These are phyloP conservation scores for Aphaenogaster ashmeadi DNA, from an alignment of 1,140 invertebrate species.

Conservation along the genomic window DNA sequence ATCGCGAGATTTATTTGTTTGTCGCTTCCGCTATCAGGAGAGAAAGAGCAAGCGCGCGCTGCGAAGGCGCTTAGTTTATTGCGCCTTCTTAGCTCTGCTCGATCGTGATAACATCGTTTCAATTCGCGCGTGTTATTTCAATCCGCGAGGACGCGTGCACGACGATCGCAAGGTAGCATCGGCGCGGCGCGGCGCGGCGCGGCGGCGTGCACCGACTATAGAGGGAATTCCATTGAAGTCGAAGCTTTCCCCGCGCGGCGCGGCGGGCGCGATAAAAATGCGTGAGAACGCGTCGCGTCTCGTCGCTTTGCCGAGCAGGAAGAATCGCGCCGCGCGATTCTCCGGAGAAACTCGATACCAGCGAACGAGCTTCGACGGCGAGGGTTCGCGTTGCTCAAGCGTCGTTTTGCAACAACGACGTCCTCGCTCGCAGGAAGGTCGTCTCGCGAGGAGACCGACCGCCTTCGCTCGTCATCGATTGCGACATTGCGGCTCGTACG, in stretches of 20 bases:
- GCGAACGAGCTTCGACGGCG: background rate
- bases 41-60: background rate
- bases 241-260: constrained; percentile 65
- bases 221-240: constrained; percentile 70
- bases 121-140: constrained; percentile 34
- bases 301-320: constrained; percentile 47
- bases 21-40: background rate
- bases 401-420: constrained; percentile 30
- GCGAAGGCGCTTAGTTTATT: too few relatives aligned
- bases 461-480: constrained; percentile 22
- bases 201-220: constrained; percentile 55
- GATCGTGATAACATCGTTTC: constrained; percentile 38
- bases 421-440: constrained; percentile 61
- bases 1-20: constrained; percentile 11
- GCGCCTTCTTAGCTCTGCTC: background rate
- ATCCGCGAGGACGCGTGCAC: constrained; percentile 31
- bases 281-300: constrained; percentile 70
- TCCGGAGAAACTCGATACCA: constrained; percentile 69
- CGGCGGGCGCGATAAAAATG: constrained; percentile 65
- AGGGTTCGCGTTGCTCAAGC: constrained; percentile 24
- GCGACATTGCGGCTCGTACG: background rate
- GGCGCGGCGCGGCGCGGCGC: constrained; percentile 37
- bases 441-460: background rate
- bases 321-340: constrained; percentile 55
- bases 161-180: constrained; percentile 52